phyloP scores from a whole-genome alignment of 2,797 vertebrate species.

The Silurus lanzhouensis region DNA sequence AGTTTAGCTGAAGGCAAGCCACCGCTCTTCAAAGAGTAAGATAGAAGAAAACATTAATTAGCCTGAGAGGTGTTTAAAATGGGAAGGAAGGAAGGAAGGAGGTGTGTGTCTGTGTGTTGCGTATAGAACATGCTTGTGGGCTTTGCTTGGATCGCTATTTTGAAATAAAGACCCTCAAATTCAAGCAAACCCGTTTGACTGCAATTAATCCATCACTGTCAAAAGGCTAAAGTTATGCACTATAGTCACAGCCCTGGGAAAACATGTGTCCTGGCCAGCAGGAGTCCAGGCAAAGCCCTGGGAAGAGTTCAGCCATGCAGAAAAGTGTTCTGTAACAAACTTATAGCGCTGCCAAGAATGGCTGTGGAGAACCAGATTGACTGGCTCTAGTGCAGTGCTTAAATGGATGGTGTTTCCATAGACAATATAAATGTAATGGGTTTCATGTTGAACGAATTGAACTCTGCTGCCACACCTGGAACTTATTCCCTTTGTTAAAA shows the following conservation, averaged over 20 bases:
- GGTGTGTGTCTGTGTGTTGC: constrained; percentile 21
- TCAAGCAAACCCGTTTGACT: constrained; percentile 60
- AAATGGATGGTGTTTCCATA: background rate
- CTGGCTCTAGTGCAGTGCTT: constrained; percentile 8
- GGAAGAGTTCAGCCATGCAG: constrained; percentile 24
- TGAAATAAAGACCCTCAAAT: constrained; percentile 59
- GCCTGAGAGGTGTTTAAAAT: constrained; percentile 41
- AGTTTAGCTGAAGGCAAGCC: constrained; percentile 60
- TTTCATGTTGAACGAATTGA: constrained; percentile 19
- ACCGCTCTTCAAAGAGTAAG: constrained; percentile 60
- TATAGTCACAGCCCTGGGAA: constrained; percentile 38
- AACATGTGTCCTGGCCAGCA: constrained; percentile 8
- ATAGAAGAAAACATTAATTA: constrained; percentile 68
- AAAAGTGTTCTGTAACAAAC: constrained; percentile 27
- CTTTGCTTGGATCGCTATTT: constrained; percentile 58
- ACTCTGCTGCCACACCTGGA: constrained; percentile 15
- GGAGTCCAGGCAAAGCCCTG: constrained; percentile 19
- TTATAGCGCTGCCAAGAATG: constrained; percentile 22
- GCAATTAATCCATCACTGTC: constrained; percentile 67
- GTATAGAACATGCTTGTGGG: constrained; percentile 40
- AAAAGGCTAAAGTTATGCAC: constrained; percentile 42
- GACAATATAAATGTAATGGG: constrained; percentile 6
- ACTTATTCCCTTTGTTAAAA: constrained; percentile 25
- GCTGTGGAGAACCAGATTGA: background rate
- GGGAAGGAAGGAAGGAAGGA: constrained; percentile 31